A percentile compares a stretch with the other conserved stretches of the same genome.
These are phyloP conservation scores for Odontamblyopus lacepedii DNA, from an alignment of 2,797 vertebrate genomes.

Conservation along the genomic window DNA sequence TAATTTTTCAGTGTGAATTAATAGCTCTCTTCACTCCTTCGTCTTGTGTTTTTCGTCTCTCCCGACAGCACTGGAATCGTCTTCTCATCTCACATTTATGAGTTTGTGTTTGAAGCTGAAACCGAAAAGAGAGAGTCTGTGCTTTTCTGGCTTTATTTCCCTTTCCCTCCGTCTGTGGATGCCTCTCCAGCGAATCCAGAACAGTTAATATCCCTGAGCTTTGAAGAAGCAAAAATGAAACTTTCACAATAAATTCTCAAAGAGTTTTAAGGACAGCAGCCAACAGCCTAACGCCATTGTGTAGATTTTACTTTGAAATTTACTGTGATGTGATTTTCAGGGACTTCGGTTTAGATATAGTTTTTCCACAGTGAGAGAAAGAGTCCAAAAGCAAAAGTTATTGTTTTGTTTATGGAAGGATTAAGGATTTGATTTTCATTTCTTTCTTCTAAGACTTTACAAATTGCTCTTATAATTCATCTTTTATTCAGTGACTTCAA, in stretches of 20 bases:
- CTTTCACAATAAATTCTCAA: slow-evolving; percentile 41
- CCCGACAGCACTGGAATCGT: slow-evolving; percentile 55
- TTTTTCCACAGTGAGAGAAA: not conserved
- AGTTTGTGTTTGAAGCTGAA: slow-evolving; percentile 52
- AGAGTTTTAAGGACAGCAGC: slow-evolving; percentile 25
- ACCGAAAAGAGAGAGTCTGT: slow-evolving; percentile 33
- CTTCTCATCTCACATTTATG: slow-evolving; percentile 43
- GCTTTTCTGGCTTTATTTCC: slow-evolving; percentile 45
- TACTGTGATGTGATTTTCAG: not conserved
- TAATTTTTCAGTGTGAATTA: too few species aligned
- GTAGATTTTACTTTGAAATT: slow-evolving; percentile 39
- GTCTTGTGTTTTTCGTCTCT: slow-evolving; percentile 56
- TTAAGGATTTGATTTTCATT: not conserved
- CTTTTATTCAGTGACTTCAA: not conserved
- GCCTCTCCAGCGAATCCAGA: slow-evolving; percentile 46
- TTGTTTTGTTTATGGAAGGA: not conserved
- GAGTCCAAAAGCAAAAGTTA: not conserved
- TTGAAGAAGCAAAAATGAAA: slow-evolving; percentile 41
- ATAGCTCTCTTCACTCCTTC: slow-evolving; percentile 40
- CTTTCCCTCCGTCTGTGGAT: slow-evolving; percentile 28
- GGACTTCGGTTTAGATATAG: not conserved
- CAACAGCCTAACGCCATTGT: slow-evolving; percentile 50
- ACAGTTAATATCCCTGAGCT: slow-evolving; percentile 43
- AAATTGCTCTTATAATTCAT: not conserved
- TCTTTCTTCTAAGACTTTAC: not conserved